Percentiles rank a stretch among this genome's conserved stretches.
phyloP scores from a whole-genome alignment of 1,140 invertebrate species.

The Euwallacea fornicatus region DNA sequence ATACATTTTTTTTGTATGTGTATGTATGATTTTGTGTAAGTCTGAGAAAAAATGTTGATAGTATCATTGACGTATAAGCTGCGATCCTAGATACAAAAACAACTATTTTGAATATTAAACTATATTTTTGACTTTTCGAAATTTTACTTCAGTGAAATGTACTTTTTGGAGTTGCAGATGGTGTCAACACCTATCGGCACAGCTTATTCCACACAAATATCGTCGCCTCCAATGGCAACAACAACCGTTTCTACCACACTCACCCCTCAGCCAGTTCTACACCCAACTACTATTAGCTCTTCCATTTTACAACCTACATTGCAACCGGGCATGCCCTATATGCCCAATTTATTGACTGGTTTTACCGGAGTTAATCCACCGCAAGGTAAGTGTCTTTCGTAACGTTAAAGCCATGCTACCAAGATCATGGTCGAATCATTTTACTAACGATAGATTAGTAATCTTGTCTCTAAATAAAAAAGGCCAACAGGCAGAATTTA shows the following conservation, averaged over 20 bases:
- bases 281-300: constrained; percentile 9
- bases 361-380: constrained; percentile 12
- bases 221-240: constrained; percentile 3
- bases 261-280: constrained; percentile 27
- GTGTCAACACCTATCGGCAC: constrained; percentile 64
- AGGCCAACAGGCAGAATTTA: no score
- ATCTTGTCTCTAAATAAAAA: no score
- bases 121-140: constrained; percentile 1
- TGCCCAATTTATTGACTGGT: constrained; percentile 39
- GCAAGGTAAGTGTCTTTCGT: constrained; percentile 12
- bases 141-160: background rate
- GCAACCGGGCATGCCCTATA: constrained; percentile 41
- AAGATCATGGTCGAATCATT: no score
- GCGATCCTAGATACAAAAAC: no score
- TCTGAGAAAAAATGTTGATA: no score
- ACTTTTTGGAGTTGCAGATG: constrained; percentile 53
- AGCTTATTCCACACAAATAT: constrained; percentile 21
- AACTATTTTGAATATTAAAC: no score
- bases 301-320: constrained; percentile 38
- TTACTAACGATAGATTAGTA: no score
- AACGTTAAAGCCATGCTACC: no score
- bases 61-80: no score
- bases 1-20: no score
- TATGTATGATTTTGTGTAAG: no score
- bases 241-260: constrained; percentile 16